Percentiles rank a stretch among this genome's conserved stretches.
These are phyloP conservation scores for Sylvietta virens DNA, from an alignment of 2,113 vertebrate genomes.

Conservation along the genomic window DNA sequence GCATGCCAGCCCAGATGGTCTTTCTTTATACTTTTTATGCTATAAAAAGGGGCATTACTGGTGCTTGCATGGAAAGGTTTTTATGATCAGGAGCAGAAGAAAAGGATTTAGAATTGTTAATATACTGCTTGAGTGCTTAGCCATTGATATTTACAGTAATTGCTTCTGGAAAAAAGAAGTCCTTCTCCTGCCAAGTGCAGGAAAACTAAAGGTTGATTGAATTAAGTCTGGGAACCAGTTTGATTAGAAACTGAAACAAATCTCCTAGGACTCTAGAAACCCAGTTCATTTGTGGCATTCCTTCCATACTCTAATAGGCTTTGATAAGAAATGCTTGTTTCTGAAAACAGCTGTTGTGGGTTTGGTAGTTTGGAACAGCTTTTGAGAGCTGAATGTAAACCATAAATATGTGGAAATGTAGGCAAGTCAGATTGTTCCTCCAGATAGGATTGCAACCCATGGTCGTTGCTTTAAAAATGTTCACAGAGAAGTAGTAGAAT, in stretches of 20 bases:
- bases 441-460: constrained; percentile 4
- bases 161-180: constrained; percentile 25
- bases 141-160: constrained; percentile 62
- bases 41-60: background rate
- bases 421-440: constrained; percentile 27
- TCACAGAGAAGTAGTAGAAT: background rate
- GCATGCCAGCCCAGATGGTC: background rate
- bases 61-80: background rate
- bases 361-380: constrained; percentile 42
- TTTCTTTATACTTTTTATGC: background rate
- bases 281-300: constrained; percentile 48
- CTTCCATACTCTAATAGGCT: constrained; percentile 39
- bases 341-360: constrained; percentile 57
- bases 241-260: constrained; percentile 67
- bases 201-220: constrained; percentile 58
- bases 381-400: constrained; percentile 35
- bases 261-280: constrained; percentile 44
- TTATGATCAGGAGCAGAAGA: constrained; percentile 46
- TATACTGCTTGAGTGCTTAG: constrained; percentile 48
- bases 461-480: background rate
- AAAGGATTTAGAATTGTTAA: constrained; percentile 52
- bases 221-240: constrained; percentile 61
- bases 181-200: constrained; percentile 38
- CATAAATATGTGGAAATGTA: constrained; percentile 1
- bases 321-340: constrained; percentile 38